A percentile compares a stretch with the other conserved stretches of the same genome.
Evolutionary conservation across 2,797 vertebrate species (phyloP).

Genomic region (Nyctalus aviator): DNA sequence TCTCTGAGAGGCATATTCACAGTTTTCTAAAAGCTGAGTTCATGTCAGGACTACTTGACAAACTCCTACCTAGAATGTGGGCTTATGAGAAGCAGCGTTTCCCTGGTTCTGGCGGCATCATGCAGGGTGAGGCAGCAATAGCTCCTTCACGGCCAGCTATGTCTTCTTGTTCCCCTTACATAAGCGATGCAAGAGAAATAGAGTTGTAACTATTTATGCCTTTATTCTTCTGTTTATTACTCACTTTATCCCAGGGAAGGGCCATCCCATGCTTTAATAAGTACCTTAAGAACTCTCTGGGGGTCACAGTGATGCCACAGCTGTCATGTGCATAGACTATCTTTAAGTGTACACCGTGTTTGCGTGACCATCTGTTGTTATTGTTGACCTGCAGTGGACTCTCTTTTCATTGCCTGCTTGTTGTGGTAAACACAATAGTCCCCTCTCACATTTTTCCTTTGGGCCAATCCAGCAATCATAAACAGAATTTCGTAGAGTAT

Average conservation of each 20-base stretch:
- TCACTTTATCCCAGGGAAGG: not conserved
- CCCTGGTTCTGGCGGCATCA: no score
- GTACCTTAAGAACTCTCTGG: not conserved
- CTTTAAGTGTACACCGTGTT: not conserved
- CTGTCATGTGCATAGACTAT: not conserved
- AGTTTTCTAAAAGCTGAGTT: not conserved
- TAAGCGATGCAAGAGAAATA: not conserved
- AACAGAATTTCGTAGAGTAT: not conserved
- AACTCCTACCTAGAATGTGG: not conserved
- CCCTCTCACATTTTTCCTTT: conserved; percentile 1
- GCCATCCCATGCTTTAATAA: not conserved
- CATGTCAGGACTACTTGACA: not conserved
- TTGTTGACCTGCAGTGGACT: not conserved
- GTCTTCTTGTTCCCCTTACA: not conserved
- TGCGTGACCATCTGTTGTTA: conserved; percentile 31
- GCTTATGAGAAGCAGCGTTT: not conserved
- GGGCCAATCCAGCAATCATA: not conserved
- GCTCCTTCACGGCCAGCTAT: not conserved
- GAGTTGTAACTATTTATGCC: not conserved
- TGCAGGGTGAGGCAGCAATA: not conserved
- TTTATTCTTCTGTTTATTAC: not conserved
- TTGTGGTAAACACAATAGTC: conserved; percentile 20
- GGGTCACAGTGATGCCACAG: not conserved
- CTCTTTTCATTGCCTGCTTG: not conserved
- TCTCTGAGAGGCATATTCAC: not conserved